Conservation (phyloP, 2,888 invertebrate genomes). For the Trachelus troglodyta region DNA sequence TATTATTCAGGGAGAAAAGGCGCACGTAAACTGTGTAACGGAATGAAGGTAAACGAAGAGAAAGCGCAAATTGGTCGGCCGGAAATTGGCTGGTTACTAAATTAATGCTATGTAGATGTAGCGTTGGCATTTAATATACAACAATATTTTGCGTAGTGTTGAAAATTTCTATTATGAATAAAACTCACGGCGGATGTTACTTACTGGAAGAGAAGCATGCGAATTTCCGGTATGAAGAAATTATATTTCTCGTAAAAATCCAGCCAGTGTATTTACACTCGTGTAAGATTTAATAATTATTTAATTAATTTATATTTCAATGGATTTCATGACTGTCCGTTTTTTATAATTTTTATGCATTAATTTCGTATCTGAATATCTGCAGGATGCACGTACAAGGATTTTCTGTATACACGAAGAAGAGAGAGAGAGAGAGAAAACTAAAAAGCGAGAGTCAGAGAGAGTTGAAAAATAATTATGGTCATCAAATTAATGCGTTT, state of each 20-base stretch:
- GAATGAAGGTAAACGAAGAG: not conserved
- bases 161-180: not conserved
- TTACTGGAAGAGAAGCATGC: not conserved
- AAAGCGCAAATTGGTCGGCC: not conserved
- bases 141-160: not conserved
- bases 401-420: not conserved
- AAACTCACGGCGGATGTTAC: not conserved
- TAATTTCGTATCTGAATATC: not conserved
- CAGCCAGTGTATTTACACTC: not conserved
- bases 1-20: not conserved
- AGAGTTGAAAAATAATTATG: conserved; percentile 7
- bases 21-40: not conserved
- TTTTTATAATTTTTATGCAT: not conserved
- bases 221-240: not conserved
- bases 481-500: conserved; percentile 26
- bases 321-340: not conserved
- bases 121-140: not conserved
- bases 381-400: not conserved
- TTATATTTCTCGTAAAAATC: not conserved
- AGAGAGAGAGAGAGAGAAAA: not conserved
- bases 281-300: not conserved
- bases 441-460: not conserved
- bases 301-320: not conserved
- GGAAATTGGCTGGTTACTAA: not conserved
- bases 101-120: not conserved